phyloP scores from a whole-genome alignment of 37 sponge, comb jelly and placozoan species.

The Ephydatia muelleri region DNA sequence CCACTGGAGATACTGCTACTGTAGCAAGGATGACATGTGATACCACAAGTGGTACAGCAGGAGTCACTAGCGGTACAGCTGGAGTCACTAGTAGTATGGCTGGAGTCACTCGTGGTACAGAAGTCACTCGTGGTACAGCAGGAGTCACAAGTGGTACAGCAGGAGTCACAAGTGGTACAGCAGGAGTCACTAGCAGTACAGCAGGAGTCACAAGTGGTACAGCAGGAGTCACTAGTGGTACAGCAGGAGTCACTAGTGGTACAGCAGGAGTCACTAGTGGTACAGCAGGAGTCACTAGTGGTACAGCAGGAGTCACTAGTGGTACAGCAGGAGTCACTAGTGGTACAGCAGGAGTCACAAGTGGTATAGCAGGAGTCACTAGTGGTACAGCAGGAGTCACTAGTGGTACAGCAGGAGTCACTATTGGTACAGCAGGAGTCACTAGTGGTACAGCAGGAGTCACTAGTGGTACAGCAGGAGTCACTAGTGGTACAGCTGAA shows the following conservation, averaged over 20 bases:
- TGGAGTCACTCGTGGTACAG: neutral
- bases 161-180: neutral
- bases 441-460: neutral
- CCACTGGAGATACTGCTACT: neutral
- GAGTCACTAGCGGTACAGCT: neutral
- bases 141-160: neutral
- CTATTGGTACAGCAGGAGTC: neutral
- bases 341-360: neutral
- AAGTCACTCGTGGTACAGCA: neutral
- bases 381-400: neutral
- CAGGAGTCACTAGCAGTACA: neutral
- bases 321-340: neutral
- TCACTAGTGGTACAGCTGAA: neutral
- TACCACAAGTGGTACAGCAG: neutral
- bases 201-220: neutral
- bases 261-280: neutral
- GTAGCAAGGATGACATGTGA: no score
- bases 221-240: neutral
- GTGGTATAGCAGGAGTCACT: neutral
- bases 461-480: neutral
- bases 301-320: neutral
- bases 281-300: neutral
- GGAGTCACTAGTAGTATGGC: neutral
- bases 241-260: conserved; percentile 1
- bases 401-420: neutral